Evolutionary conservation across 1,140 invertebrate genomes (phyloP), one percentile per base, ranked within the genome.

Genomic region (Phthorimaea operculella): DNA sequence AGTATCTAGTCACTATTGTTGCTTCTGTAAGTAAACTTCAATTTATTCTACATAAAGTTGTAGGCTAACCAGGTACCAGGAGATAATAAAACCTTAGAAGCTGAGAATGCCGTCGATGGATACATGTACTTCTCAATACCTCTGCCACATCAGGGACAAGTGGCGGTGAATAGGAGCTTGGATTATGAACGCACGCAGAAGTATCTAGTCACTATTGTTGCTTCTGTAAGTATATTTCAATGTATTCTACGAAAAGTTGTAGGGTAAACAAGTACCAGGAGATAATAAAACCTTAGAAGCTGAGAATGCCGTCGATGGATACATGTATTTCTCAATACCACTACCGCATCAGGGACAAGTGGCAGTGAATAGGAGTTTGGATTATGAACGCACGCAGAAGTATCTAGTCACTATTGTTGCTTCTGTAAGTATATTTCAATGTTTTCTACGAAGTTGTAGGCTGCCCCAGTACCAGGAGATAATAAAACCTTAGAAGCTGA

Each of bases 121-220:
- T 93, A 90, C 75, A 90, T 91, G 15, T 92, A 89, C 68, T 96
- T 97, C 79, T 89, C 91, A 55, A 96, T 96, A 81, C 93, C 94
- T 53, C 88, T 94, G 66, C 94, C 95, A 6, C 94, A 96, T 83
- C 94, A 96, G 80, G 95, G 95, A 59, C 92, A 94, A 70, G 91
- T 97, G 57, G 95, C 93, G 9, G 91, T 97, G n/a, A 94, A 94
- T 70, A 91, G 92, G 64, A 94, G 90, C 21, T 87, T 97, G 66
- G 95, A 97, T 85, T 97, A 92, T 78, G 95, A 97, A 76, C 92
- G 90, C 71, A 94, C 92, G n/a, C 91, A 95, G 74, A 89, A 92
- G 64, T 96, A 95, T 83, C 92, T 95, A 73, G 90, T 97, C 72
- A 96, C 94, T 57, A 91, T 97, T 73, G 89, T 96, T 59, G 95